phyloP scores from a whole-genome alignment of 2,797 vertebrate genomes.

The Sarcoramphus papa region DNA sequence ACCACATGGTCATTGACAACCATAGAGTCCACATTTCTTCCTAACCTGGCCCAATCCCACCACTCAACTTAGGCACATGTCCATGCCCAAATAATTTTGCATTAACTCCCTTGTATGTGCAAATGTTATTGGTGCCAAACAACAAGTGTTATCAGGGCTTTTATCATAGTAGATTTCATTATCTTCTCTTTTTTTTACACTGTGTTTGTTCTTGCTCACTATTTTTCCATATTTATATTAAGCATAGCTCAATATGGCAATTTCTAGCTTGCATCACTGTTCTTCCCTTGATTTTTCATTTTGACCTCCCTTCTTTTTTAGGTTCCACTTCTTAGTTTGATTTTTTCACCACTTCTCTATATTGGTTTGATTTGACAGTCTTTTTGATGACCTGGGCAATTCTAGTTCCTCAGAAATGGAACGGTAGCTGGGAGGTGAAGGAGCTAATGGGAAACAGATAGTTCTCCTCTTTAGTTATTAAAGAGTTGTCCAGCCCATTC shows the following conservation, averaged over 20 bases:
- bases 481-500: not conserved
- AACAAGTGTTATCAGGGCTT: not conserved
- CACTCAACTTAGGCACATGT: not conserved
- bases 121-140: not conserved
- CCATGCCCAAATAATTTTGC: not conserved
- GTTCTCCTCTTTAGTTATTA: not conserved
- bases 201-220: not conserved
- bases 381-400: not conserved
- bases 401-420: not conserved
- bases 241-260: not conserved
- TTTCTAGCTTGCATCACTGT: not conserved
- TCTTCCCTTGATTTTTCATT: not conserved
- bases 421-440: not conserved
- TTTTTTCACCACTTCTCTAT: not conserved
- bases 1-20: not conserved
- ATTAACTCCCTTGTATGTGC: not conserved
- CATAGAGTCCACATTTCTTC: not conserved
- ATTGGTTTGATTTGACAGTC: not conserved
- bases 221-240: not conserved
- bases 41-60: not conserved
- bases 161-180: not conserved
- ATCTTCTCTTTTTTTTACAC: not conserved
- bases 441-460: not conserved
- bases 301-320: not conserved
- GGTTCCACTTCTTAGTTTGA: not conserved